Base-by-base conservation (phyloP, 2,888 invertebrate species). In the Lasiommata megera region DNA sequence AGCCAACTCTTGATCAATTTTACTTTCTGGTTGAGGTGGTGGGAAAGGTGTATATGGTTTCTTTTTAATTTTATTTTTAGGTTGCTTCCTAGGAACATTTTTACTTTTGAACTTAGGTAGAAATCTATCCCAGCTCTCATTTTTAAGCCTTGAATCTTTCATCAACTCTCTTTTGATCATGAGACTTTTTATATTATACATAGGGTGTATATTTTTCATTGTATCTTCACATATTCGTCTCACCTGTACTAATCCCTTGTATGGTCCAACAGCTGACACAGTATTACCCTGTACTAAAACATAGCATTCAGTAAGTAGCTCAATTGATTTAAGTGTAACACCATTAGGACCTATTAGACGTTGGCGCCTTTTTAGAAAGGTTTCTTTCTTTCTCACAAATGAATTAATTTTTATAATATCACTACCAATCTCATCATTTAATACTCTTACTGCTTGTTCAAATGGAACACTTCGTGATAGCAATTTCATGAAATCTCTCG, bases 161-260 rank as follows among this genome's bases (percentile, higher is more conserved):
- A 96, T 95, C 56, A 99, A 84, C 84, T 99, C 99, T 67, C 95
- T 93, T 80, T 99, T 99, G 51, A 99, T 98, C 99, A 99, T 99
- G 51, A 99, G 84, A 1, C 97, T 96, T 90, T 99, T 97, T 1
- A 99, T 98, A 74, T 98, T 99, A 77, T 99, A 99, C 80, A 99
- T 97, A 0, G 99, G 99, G 91, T 99, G 99, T 55, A 99, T 94
- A 82, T 99, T 99, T 77, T 97, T 97, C 99, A 99, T 99, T 0
- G 98, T 98, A 70, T 99, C 99, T 75, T 96, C 95, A 1, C 97
- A 96, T 71, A 99, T 96, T 69, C 96, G 94, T 56, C 98, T 92
- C 0, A 97, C 96, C 81, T 96, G 96, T 56, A 95, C 93, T 18
- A 97, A 80, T 0, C 99, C 99, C 84, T 95, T 96, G 75, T 98